Percentiles rank a stretch among this genome's conserved stretches.
Conservation (phyloP, 2,113 vertebrate genomes). For the Neodontobutis hainanensis region DNA sequence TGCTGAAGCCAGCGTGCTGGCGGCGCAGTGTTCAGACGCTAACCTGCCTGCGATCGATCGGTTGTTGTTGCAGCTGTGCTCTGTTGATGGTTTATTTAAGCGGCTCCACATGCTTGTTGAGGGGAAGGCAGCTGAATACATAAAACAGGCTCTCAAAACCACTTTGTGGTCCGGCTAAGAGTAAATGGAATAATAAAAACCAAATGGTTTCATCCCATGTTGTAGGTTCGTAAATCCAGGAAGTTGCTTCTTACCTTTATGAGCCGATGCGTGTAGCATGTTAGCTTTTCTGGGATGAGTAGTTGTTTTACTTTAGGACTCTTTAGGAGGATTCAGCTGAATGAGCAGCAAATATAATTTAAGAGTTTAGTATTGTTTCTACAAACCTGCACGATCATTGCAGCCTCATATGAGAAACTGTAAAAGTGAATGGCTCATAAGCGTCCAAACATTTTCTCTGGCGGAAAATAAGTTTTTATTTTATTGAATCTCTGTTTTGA, state of each 20-base stretch:
- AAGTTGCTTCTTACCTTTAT: slow-evolving; percentile 90
- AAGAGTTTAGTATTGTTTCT: slow-evolving; percentile 62
- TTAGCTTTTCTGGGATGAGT: slow-evolving; percentile 54
- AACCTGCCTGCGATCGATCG: slow-evolving; percentile 95
- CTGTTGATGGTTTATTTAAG: slow-evolving; percentile 97
- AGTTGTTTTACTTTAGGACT: slow-evolving; percentile 61
- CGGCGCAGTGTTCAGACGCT: slow-evolving; percentile 86
- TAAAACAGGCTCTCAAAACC: slow-evolving; percentile 99
- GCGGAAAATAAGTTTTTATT: no score
- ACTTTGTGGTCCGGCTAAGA: slow-evolving; percentile 96
- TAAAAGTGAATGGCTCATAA: no score
- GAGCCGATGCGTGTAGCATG: slow-evolving; percentile 74
- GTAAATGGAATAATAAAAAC: slow-evolving; percentile 99
- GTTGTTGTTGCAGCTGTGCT: slow-evolving; percentile 98
- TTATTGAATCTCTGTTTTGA: no score
- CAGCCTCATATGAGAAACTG: neutral
- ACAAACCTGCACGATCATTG: neutral
- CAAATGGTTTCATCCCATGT: slow-evolving; percentile 99
- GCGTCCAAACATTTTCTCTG: no score
- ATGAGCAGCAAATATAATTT: slow-evolving; percentile 85
- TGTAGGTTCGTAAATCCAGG: slow-evolving; percentile 93
- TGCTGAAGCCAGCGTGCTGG: slow-evolving; percentile 88
- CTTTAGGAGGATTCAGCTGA: slow-evolving; percentile 75
- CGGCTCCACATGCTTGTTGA: slow-evolving; percentile 98
- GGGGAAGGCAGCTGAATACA: slow-evolving; percentile 99